Evolutionary conservation across 1,140 invertebrate genomes (phyloP), one percentile per base, ranked within the genome.

Genomic region (Heterodera schachtii): DNA sequence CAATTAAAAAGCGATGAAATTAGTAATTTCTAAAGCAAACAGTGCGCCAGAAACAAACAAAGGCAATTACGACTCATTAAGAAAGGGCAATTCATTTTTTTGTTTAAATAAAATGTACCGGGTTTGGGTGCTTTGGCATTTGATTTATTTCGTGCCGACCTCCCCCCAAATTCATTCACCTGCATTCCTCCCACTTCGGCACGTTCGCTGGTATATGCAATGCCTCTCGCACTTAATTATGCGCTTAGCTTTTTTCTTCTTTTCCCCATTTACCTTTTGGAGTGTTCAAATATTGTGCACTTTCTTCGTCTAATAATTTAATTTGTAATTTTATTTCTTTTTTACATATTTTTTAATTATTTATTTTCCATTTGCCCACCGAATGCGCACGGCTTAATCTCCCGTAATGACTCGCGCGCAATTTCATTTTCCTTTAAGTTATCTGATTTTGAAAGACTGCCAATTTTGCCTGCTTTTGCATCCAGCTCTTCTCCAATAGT

Each of bases 121-220:
- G 3, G 21, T 31, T 31, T 31, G 31, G 31, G 9, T 74, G 6
- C 9, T 5, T 74, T 41, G 47, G 6, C 47, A 74, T 9, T 44
- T 3, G 41, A 73, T n/a, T 21, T 19, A 73, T 49, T 49, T 73
- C 49, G 16, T 31, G 31, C 31, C 31, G 49, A 16, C 49, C 19
- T 8, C 21, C 19, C 21, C 6, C 46, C 52, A 6, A 19, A 6
- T 47, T 43, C 31, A 21, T 43, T 21, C 9, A 43, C 57, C 47
- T 76, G 66, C 75, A 76, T 9, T 6, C 47, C 21, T 76, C 41
- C 75, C 75, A 76, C 9, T 19, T n/a, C 57, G 44, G 57, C 43
- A 76, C 4, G 21, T 57, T 57, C 7, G 44, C 16, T 76, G 75
- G 75, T 43, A 76, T 76, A 52, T 76, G 3, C 66, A 76, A 76